Evolutionary conservation across 2,888 invertebrate genomes (phyloP), one percentile per base, ranked within the genome.

Genomic region (Abscondita cerata): DNA sequence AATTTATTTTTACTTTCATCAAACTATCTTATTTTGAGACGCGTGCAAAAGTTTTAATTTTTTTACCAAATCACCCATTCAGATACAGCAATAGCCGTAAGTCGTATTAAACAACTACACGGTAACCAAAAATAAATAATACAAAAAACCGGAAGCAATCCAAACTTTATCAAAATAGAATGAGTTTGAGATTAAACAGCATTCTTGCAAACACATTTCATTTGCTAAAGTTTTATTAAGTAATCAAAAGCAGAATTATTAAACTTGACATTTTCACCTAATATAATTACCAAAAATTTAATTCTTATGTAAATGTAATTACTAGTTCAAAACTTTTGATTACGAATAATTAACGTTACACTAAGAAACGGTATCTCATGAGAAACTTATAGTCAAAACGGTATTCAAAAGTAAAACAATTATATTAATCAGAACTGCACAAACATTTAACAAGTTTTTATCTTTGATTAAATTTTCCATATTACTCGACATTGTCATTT

Each of bases 251-350:
- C 18, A 16, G 20, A 52, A 52, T 40, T 34, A 52, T 52, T 52
- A 52, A 11, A 18, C 40, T 16, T 40, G 52, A 52, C 52, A 52
- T 52, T 52, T 40, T 16, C 38, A 52, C 52, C 38, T 52, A 52
- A 52, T 52, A 52, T 52, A 52, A 52, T 52, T 52, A 16, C 38
- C 20, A 15, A 52, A 40, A 52, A 52, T 36, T 52, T 52, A 52
- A 52, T 52, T 52, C 52, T 52, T 52, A 52, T 52, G 52, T 36
- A 52, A 52, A 52, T 52, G 52, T 18, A 40, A 52, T 52, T 52
- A 52, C 52, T 52, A 31, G 40, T 40, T 18, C 11, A 38, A 52
- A 52, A 52, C 52, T 52, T 51, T 52, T 52, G 52, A 52, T 52
- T 52, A 52, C 40, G 18, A 51, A 51, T 31, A 36, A 51, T 51